These are phyloP conservation scores for Lasiurus borealis DNA, from an alignment of 2,113 vertebrate genomes.

Conservation along the genomic window DNA sequence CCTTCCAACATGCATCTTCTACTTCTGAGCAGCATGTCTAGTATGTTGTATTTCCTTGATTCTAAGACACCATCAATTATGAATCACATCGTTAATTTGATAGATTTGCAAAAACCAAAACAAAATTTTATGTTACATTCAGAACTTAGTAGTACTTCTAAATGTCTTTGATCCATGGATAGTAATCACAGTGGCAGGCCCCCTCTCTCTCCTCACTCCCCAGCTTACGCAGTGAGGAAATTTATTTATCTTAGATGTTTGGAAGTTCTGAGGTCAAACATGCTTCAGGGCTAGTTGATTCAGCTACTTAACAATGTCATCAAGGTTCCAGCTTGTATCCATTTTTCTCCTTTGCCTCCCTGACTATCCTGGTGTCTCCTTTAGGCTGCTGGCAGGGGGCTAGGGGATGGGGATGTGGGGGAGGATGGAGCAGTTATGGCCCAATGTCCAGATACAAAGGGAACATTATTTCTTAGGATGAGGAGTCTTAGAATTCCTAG, in stretches of 20 bases:
- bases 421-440: background rate
- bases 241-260: background rate
- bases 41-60: background rate
- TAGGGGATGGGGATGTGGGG: too few species aligned
- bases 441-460: background rate
- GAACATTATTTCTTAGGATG: background rate
- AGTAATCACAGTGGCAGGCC: background rate
- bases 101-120: background rate
- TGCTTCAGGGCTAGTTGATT: background rate
- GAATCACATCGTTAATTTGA: background rate
- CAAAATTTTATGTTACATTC: background rate
- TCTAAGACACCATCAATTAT: background rate
- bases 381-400: background rate
- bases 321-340: background rate
- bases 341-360: background rate
- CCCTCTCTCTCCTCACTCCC: too few species aligned
- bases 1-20: background rate
- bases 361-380: background rate
- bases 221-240: background rate
- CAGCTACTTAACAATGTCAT: background rate
- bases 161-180: background rate
- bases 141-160: constrained; percentile 27
- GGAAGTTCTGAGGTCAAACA: constrained; percentile 8
- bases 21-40: background rate
- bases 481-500: background rate